Percentiles rank a stretch among this genome's conserved stretches.
Conservation (phyloP, 2,113 vertebrate genomes). For the Rhinolophus sinicus region DNA sequence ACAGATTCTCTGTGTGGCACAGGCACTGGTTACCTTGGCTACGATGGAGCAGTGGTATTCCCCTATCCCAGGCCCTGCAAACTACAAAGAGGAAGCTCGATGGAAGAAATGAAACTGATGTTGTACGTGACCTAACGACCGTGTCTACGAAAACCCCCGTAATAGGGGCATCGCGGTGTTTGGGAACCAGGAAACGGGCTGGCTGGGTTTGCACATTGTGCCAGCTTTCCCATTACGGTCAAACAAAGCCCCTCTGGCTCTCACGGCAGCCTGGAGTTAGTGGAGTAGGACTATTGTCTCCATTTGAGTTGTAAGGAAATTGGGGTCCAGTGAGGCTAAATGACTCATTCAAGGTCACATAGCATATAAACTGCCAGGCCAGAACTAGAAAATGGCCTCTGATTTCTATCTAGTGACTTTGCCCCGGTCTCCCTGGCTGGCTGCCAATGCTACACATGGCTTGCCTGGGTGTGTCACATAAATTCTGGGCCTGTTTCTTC, state of each 20-base stretch:
- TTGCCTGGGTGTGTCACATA: not conserved
- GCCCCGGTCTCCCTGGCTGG: not conserved
- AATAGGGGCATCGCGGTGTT: not conserved
- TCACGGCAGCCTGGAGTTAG: not conserved
- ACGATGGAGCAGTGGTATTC: too few relatives aligned
- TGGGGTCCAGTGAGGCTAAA: not conserved
- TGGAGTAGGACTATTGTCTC: not conserved
- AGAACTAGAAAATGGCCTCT: not conserved
- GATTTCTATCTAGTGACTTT: not conserved
- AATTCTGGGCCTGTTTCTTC: not conserved
- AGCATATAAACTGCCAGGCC: not conserved
- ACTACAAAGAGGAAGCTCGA: not conserved
- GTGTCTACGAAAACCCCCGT: not conserved
- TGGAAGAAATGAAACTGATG: not conserved
- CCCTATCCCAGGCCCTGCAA: not conserved
- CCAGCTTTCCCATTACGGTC: not conserved
- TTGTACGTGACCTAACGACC: not conserved
- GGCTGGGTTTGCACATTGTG: not conserved
- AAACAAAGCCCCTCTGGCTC: not conserved
- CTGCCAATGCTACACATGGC: not conserved
- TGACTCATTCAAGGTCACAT: not conserved
- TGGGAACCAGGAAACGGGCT: not conserved
- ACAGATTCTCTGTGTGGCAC: not conserved
- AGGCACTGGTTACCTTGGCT: not conserved
- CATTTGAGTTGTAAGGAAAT: not conserved